Conservation (phyloP, 23 tunicate genomes). For the Oikopleura dioica region DNA sequence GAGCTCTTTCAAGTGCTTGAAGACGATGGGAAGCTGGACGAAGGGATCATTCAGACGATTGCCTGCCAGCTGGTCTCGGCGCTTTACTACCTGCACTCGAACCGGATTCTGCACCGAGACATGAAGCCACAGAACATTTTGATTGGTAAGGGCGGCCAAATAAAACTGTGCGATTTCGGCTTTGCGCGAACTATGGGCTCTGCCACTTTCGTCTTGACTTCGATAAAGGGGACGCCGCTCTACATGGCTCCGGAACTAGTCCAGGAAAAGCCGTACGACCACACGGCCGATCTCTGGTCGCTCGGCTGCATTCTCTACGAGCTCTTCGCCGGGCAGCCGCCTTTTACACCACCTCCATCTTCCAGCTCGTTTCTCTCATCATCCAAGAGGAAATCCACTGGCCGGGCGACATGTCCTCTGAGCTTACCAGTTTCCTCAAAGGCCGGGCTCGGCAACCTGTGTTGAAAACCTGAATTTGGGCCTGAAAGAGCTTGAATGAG, state of each 20-base stretch:
- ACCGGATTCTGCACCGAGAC: constrained; percentile 67
- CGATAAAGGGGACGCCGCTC: constrained; percentile 74
- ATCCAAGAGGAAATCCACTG: constrained; percentile 71
- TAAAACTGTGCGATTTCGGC: constrained; percentile 71
- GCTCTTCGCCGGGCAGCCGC: constrained; percentile 57
- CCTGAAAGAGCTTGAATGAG: no score
- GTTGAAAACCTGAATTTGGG: no score
- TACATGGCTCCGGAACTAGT: constrained; percentile 87
- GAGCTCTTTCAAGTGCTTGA: constrained; percentile 72
- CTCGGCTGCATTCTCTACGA: constrained; percentile 71
- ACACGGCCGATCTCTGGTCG: constrained; percentile 74
- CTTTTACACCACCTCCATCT: constrained; percentile 78
- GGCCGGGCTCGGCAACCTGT: no score
- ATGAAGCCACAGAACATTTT: constrained; percentile 81
- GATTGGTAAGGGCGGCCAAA: constrained; percentile 71
- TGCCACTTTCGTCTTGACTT: constrained; percentile 54
- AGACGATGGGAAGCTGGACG: constrained; percentile 68
- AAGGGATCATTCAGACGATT: constrained; percentile 34
- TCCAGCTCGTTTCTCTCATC: constrained; percentile 51
- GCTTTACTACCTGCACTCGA: constrained; percentile 51
- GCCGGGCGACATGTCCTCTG: constrained; percentile 50
- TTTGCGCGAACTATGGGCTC: constrained; percentile 83
- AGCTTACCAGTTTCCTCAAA: constrained; percentile 36
- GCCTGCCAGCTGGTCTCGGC: constrained; percentile 65
- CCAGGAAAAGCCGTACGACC: constrained; percentile 77